phyloP scores from a whole-genome alignment of 2,888 invertebrate species.

The Pogonocherus hispidulus region DNA sequence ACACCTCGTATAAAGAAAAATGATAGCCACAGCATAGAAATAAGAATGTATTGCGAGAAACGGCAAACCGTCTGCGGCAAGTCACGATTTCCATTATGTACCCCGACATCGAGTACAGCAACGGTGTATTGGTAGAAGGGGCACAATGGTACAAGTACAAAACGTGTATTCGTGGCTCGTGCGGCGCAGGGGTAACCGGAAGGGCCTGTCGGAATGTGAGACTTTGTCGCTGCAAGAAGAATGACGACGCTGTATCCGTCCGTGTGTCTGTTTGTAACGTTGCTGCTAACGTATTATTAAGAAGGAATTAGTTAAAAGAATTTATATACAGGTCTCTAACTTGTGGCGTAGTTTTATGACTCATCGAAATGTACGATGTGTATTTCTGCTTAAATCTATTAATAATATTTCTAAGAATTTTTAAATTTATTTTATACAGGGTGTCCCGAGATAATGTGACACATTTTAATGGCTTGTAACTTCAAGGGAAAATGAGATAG shows the following conservation, averaged over 20 bases:
- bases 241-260: constrained; percentile 1
- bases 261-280: constrained; percentile 4
- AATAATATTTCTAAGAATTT: too few relatives aligned
- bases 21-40: constrained; percentile 28
- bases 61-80: constrained; percentile 53
- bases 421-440: too few relatives aligned
- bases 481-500: too few relatives aligned
- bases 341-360: too few relatives aligned
- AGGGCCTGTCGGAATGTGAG: constrained; percentile 24
- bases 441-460: too few relatives aligned
- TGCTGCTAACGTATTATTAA: too few relatives aligned
- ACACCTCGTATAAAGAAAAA: constrained; percentile 2
- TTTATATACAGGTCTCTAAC: too few relatives aligned
- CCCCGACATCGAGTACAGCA: constrained; percentile 34
- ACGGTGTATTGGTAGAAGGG: constrained; percentile 32
- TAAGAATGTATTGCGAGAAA: constrained; percentile 26
- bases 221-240: constrained; percentile 12
- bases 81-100: constrained; percentile 67
- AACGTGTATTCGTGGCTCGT: constrained; percentile 50
- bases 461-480: too few relatives aligned
- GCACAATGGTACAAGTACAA: constrained; percentile 60
- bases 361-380: too few relatives aligned
- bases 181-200: constrained; percentile 27
- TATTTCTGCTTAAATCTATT: too few relatives aligned
- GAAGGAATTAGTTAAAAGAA: too few relatives aligned